Evolutionary conservation across 2,888 invertebrate genomes (phyloP).

Genomic region (Teleiodes luculella): DNA sequence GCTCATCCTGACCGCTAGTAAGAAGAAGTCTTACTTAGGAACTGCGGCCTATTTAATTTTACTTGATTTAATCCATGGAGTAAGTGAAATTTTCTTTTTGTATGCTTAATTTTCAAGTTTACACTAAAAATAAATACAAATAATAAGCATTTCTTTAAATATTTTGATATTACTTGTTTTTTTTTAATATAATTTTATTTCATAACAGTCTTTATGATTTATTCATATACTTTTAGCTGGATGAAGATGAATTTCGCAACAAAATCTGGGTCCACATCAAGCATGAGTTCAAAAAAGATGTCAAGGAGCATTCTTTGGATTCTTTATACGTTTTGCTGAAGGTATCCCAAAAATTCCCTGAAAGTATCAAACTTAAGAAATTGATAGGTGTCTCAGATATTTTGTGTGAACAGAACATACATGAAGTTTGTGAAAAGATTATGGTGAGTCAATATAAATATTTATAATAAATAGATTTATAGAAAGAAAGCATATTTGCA

Average conservation of each 20-base stretch:
- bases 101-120: too few species aligned
- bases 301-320: conserved; percentile 82
- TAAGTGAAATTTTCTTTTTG: conserved; percentile 39
- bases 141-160: too few species aligned
- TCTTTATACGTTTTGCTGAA: conserved; percentile 80
- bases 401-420: conserved; percentile 77
- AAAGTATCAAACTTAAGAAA: conserved; percentile 76
- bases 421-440: conserved; percentile 78
- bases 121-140: too few species aligned
- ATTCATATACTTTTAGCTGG: conserved; percentile 49
- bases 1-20: conserved; percentile 72
- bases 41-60: conserved; percentile 80
- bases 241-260: conserved; percentile 73
- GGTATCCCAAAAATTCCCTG: conserved; percentile 56
- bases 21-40: conserved; percentile 80
- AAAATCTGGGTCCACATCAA: conserved; percentile 81
- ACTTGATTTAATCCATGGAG: conserved; percentile 77
- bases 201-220: neutral
- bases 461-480: neutral
- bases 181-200: neutral
- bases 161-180: neutral
- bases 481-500: too few species aligned
- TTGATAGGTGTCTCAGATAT: conserved; percentile 77
- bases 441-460: conserved; percentile 69
- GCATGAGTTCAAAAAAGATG: conserved; percentile 79